Conservation (phyloP, 92 coral and sea anemone genomes). For the Montipora capitata region DNA sequence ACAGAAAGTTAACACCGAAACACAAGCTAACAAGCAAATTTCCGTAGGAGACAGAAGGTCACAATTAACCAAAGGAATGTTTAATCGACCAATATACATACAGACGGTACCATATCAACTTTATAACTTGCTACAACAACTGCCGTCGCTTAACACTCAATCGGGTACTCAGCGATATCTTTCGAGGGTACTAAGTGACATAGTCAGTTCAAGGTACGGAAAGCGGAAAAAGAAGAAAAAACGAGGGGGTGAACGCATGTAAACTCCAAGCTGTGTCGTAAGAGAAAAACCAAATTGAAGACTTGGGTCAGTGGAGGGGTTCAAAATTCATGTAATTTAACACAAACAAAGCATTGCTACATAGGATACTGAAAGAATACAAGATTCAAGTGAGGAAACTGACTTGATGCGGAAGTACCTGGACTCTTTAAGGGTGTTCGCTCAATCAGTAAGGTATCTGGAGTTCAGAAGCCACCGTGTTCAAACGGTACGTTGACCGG, state of each 20-base stretch:
- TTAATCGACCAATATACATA: conserved; percentile 53
- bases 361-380: too few species aligned
- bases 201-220: conserved; percentile 25
- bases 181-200: conserved; percentile 30
- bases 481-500: too few species aligned
- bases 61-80: conserved; percentile 36
- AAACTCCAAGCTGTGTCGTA: neutral
- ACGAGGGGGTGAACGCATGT: neutral
- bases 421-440: too few species aligned
- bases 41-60: conserved; percentile 21
- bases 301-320: too few species aligned
- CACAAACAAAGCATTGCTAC: too few species aligned
- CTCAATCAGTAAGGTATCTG: too few species aligned
- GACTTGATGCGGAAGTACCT: too few species aligned
- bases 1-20: neutral
- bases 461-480: too few species aligned
- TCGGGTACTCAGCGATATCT: conserved; percentile 44
- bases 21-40: conserved; percentile 10
- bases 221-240: conserved; percentile 33
- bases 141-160: conserved; percentile 38
- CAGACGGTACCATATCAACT: conserved; percentile 49
- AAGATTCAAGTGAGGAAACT: too few species aligned
- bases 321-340: too few species aligned
- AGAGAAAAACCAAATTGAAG: neutral
- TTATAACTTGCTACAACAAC: conserved; percentile 41